phyloP scores from a whole-genome alignment of 2,113 vertebrate genomes.

The Ornithorhynchus anatinus region DNA sequence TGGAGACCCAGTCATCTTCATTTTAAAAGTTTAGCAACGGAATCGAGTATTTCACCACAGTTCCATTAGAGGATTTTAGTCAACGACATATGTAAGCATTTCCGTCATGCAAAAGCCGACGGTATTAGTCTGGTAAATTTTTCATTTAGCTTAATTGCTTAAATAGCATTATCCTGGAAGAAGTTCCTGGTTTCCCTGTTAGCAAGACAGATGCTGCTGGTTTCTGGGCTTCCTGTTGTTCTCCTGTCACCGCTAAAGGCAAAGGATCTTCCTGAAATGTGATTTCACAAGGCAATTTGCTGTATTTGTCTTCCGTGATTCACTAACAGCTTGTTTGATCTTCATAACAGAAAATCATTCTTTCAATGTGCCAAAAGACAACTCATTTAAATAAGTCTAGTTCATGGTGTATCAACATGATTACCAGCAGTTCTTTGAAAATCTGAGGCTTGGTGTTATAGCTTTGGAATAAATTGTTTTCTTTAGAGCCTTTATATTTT shows the following conservation, averaged over 20 bases:
- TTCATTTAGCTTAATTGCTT: slow-evolving; percentile 31
- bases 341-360: slow-evolving; percentile 60
- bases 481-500: slow-evolving; percentile 45
- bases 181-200: neutral
- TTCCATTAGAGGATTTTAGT: neutral
- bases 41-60: neutral
- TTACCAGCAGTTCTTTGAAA: slow-evolving; percentile 53
- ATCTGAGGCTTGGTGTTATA: slow-evolving; percentile 34
- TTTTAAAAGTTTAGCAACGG: neutral
- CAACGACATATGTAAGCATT: neutral
- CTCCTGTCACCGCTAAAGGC: slow-evolving; percentile 18
- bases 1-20: neutral
- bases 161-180: slow-evolving; percentile 2
- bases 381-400: slow-evolving; percentile 55
- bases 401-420: slow-evolving; percentile 44
- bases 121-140: slow-evolving; percentile 15
- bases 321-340: slow-evolving; percentile 55
- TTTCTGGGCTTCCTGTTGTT: slow-evolving; percentile 7
- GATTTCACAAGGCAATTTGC: slow-evolving; percentile 42
- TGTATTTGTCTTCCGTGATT: slow-evolving; percentile 51
- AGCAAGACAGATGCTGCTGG: slow-evolving; percentile 1
- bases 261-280: slow-evolving; percentile 21
- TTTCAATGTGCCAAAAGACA: slow-evolving; percentile 44
- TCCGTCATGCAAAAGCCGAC: slow-evolving; percentile 20
- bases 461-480: slow-evolving; percentile 58